These are phyloP conservation scores for Agrochola lychnidis DNA, from an alignment of 2,888 invertebrate genomes.

Conservation along the genomic window DNA sequence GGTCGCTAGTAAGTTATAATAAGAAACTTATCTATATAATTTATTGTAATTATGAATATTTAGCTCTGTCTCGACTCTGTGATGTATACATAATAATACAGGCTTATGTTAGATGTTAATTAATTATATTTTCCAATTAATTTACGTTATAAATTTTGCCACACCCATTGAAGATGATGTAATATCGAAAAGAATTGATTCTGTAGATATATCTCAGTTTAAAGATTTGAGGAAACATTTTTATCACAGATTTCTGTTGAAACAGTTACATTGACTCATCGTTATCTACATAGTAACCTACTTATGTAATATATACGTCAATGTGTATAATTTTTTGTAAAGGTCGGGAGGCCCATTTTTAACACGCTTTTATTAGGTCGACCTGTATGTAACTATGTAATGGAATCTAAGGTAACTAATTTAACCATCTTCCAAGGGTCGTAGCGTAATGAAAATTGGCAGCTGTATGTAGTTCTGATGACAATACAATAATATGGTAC, in stretches of 20 bases:
- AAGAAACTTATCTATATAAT: slow-evolving; percentile 15
- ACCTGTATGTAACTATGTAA: too few relatives aligned
- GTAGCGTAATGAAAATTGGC: too few relatives aligned
- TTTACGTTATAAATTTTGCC: slow-evolving; percentile 26
- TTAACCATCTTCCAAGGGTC: too few relatives aligned
- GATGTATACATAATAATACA: slow-evolving; percentile 4
- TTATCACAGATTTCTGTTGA: slow-evolving; percentile 37
- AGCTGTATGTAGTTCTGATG: too few relatives aligned
- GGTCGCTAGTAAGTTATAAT: background rate
- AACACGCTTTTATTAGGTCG: too few relatives aligned
- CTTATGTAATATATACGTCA: slow-evolving; percentile 38
- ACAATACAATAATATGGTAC: too few relatives aligned
- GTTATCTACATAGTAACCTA: slow-evolving; percentile 46
- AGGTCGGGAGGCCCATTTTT: slow-evolving; percentile 48
- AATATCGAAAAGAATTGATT: slow-evolving; percentile 13
- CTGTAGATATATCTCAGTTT: slow-evolving; percentile 1
- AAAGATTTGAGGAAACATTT: slow-evolving; percentile 34
- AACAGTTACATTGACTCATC: slow-evolving; percentile 46
- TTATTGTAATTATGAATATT: slow-evolving; percentile 31
- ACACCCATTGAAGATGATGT: slow-evolving; percentile 39
- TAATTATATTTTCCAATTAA: slow-evolving; percentile 24
- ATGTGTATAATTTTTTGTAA: slow-evolving; percentile 30
- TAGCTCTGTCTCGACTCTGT: slow-evolving; percentile 7
- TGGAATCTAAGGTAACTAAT: too few relatives aligned
- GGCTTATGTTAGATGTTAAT: slow-evolving; percentile 20